phyloP scores from a whole-genome alignment of 1,140 invertebrate species.

The Bombus pyrosoma region DNA sequence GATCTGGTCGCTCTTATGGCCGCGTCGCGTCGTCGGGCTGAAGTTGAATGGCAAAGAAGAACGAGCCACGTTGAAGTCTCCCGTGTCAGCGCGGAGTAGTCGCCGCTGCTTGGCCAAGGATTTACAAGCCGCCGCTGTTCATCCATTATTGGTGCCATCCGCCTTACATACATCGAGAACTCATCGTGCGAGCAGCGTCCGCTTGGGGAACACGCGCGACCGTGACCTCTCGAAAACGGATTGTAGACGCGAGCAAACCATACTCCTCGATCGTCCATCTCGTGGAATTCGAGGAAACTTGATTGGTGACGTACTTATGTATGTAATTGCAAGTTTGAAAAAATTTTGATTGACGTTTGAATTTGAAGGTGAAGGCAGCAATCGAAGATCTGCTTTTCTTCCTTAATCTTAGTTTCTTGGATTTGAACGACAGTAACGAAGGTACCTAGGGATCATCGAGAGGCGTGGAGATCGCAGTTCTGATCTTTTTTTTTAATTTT shows the following conservation, averaged over 20 bases:
- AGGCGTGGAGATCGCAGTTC: no score
- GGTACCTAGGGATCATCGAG: no score
- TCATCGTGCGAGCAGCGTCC: constrained; percentile 31
- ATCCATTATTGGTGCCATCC: constrained; percentile 74
- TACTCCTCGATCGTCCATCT: neutral
- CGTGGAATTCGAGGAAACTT: neutral
- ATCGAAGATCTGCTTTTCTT: neutral
- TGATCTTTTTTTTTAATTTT: neutral
- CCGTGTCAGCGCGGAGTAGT: constrained; percentile 60
- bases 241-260: neutral
- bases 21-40: constrained; percentile 4
- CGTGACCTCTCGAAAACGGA: constrained; percentile 1
- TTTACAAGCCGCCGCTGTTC: constrained; percentile 71
- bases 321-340: neutral
- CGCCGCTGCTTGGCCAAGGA: constrained; percentile 68
- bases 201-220: constrained; percentile 16
- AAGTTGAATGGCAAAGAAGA: constrained; percentile 63
- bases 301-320: neutral
- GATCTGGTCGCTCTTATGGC: constrained; percentile 72
- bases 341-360: neutral
- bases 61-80: constrained; percentile 58
- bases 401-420: neutral
- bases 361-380: neutral
- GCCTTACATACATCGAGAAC: constrained; percentile 69
- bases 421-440: neutral